Percentiles rank a stretch among this genome's conserved stretches.
These are phyloP conservation scores for Falco naumanni DNA, from an alignment of 2,797 vertebrate species.

Conservation along the genomic window DNA sequence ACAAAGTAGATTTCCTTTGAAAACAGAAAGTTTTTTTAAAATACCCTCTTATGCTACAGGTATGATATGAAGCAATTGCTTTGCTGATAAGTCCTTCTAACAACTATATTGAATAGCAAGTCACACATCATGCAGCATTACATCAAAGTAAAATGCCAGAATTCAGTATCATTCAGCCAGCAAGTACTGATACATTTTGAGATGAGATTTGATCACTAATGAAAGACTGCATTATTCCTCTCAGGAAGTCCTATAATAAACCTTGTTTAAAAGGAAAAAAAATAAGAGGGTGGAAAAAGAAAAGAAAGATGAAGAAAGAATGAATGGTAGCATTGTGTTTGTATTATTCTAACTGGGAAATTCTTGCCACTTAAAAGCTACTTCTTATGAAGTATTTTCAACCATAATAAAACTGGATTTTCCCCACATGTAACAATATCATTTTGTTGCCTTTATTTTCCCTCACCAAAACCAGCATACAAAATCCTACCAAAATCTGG, in stretches of 20 bases:
- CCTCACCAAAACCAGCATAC: background rate
- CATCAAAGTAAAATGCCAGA: background rate
- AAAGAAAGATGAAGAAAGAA: background rate
- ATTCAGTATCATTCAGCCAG: background rate
- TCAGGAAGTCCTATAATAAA: background rate
- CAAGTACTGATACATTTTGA: background rate
- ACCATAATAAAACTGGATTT: background rate
- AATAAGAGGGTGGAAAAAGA: no score
- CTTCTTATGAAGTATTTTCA: background rate
- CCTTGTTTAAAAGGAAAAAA: background rate
- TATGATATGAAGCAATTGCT: background rate
- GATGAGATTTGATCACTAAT: background rate
- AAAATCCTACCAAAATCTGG: background rate
- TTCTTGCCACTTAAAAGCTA: background rate
- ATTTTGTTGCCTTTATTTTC: background rate
- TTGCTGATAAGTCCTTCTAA: background rate
- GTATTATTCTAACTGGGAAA: background rate
- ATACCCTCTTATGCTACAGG: background rate
- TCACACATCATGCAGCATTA: background rate
- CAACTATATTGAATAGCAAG: background rate
- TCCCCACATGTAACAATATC: background rate
- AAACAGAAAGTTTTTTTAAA: background rate
- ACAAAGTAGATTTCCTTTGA: slow-evolving; percentile 6
- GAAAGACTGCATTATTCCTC: background rate
- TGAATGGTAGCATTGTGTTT: background rate